Conservation (phyloP, 2,888 invertebrate species). For the Yponomeuta cagnagella region DNA sequence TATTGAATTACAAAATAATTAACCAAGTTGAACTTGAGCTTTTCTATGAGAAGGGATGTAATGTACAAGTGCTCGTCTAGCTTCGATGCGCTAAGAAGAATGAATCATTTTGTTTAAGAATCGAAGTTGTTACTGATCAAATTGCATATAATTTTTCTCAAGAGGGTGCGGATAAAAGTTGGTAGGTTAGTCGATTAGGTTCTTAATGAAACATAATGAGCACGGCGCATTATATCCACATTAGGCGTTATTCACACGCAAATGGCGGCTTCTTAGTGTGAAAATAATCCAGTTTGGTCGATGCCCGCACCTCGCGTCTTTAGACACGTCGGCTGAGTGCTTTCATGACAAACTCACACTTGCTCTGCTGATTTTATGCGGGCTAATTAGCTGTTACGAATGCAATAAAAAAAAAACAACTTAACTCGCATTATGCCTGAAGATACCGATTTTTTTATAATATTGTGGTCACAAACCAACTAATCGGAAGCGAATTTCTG, state of each 20-base stretch:
- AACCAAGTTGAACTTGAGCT: slow-evolving; percentile 30
- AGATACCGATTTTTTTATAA: not conserved
- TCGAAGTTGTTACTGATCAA: too few relatives aligned
- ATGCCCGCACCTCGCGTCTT: slow-evolving; percentile 8
- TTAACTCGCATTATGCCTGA: not conserved
- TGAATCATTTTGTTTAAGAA: too few relatives aligned
- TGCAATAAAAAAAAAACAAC: not conserved
- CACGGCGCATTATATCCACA: slow-evolving; percentile 61
- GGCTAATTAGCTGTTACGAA: not conserved
- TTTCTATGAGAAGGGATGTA: slow-evolving; percentile 26
- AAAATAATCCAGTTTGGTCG: slow-evolving; percentile 6
- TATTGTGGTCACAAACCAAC: not conserved
- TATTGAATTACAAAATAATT: slow-evolving; percentile 59
- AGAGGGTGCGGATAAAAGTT: slow-evolving; percentile 24
- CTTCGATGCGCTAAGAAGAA: too few relatives aligned
- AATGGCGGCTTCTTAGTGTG: slow-evolving; percentile 27
- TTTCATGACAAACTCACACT: not conserved
- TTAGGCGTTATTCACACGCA: slow-evolving; percentile 49
- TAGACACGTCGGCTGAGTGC: slow-evolving; percentile 6
- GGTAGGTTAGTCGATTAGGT: slow-evolving; percentile 24
- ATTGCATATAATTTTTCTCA: slow-evolving; percentile 19
- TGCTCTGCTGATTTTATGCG: not conserved
- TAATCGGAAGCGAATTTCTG: too few relatives aligned
- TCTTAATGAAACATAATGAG: slow-evolving; percentile 66
- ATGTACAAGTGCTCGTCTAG: too few relatives aligned